Evolutionary conservation across 2,888 invertebrate genomes (phyloP).

Genomic region (Cryptus viduatorius): DNA sequence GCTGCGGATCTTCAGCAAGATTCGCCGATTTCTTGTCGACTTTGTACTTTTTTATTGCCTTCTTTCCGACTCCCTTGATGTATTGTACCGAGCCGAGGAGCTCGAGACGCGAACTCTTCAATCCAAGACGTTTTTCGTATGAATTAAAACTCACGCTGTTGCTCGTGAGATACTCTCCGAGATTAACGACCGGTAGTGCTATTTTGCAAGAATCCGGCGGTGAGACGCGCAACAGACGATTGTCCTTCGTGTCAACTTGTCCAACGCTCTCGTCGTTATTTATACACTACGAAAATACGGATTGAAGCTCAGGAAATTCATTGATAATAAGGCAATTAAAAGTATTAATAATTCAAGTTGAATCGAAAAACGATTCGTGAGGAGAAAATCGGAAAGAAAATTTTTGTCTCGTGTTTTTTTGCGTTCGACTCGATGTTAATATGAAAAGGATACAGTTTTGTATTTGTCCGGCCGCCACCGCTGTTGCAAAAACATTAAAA

Average conservation of each 20-base stretch:
- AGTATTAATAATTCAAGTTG: background rate
- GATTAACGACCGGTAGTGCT: slow-evolving; percentile 90
- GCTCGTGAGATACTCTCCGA: slow-evolving; percentile 92
- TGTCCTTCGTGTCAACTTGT: slow-evolving; percentile 75
- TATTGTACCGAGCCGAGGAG: slow-evolving; percentile 83
- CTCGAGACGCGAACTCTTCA: slow-evolving; percentile 86
- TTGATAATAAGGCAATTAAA: background rate
- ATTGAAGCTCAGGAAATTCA: slow-evolving; percentile 41
- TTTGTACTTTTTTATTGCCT: slow-evolving; percentile 83
- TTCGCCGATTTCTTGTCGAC: slow-evolving; percentile 81
- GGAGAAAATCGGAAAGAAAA: too few species aligned
- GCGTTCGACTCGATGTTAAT: too few species aligned
- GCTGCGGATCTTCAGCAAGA: slow-evolving; percentile 73
- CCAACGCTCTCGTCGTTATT: slow-evolving; percentile 59
- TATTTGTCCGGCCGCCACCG: slow-evolving; percentile 90
- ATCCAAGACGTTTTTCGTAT: slow-evolving; percentile 90
- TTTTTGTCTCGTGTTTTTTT: too few species aligned
- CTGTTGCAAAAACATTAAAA: slow-evolving; percentile 90
- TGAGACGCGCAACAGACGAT: slow-evolving; percentile 83
- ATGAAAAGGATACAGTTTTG: slow-evolving; percentile 87
- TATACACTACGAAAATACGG: slow-evolving; percentile 32
- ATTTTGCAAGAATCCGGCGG: slow-evolving; percentile 88
- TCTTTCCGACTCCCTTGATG: slow-evolving; percentile 82
- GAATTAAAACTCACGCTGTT: slow-evolving; percentile 92
- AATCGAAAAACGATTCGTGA: background rate